Base-by-base conservation (phyloP, 1,140 invertebrate species). In the Wiebesia pumilae region DNA sequence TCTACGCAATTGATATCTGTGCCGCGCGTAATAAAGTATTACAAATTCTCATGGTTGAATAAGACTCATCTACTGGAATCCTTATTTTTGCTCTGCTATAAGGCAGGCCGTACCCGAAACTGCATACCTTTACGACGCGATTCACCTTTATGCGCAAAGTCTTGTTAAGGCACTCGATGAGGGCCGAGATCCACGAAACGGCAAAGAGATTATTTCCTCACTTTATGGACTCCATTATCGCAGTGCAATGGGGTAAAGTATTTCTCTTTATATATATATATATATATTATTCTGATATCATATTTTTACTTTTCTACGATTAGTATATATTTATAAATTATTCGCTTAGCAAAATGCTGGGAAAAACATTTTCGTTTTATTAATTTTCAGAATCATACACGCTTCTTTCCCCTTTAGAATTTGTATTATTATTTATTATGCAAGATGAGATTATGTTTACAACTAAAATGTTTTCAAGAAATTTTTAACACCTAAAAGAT, bases 71-170 rank as follows among this genome's bases (percentile, higher is more conserved):
- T 84, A 65, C 43, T 81, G 73, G 71, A 77, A 78, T 85, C 27
- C 67, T 84, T 12, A 71, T 88, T 78, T 87, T 88, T 88, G 40
- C 91, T 89, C 85, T 88, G 86, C 91, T 91, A 89, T 90, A 90
- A 93, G 92, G 54, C 91, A 98, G 97, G 97, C 97, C 89, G 95
- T 96, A 86, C 96, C 97, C 16, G 97, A 98, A 92, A 97, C 97
- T 27, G 97, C 97, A 12, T 98, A 98, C 95, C 94, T 98, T n/a
- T 98, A 98, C 91, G 97, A 98, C 91, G 97, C 97, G 3, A 97
- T 98, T 75, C 96, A 97, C 93, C 94, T 98, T 47, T 98, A 98
- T 91, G 97, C 97, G 21, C 94, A 95, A 86, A 97, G 97, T 12
- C 91, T 98, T 84, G 93, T 97, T 1, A 94, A 95, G 69, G 95